These are phyloP conservation scores for Tetraneura akinire DNA, from an alignment of 1,140 invertebrate genomes.

Conservation along the genomic window DNA sequence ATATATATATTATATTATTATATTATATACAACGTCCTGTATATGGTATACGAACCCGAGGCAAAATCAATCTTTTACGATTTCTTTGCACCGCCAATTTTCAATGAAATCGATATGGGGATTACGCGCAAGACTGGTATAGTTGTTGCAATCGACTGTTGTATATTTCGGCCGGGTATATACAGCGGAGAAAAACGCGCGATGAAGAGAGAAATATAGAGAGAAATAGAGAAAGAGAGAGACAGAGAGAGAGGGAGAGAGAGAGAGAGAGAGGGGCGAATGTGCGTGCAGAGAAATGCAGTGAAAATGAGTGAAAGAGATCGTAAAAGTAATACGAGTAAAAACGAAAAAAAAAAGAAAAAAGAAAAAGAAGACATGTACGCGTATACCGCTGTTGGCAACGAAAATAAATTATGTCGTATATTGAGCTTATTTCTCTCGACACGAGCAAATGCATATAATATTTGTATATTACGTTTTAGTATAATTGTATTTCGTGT, in stretches of 20 bases:
- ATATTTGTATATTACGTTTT: too few species aligned
- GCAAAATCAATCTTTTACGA: conserved; percentile 42
- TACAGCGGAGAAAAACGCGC: neutral
- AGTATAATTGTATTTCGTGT: too few species aligned
- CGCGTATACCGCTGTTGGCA: too few species aligned
- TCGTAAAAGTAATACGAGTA: too few species aligned
- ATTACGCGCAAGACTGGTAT: neutral
- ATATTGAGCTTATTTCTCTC: conserved; percentile 28
- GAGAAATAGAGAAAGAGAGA: neutral
- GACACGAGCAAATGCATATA: neutral
- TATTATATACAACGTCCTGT: neutral
- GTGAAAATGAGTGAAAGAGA: too few species aligned
- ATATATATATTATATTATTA: neutral
- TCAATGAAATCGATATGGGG: conserved; percentile 26
- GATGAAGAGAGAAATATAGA: neutral
- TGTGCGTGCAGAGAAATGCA: neutral
- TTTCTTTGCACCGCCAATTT: conserved; percentile 37
- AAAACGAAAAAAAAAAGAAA: too few species aligned
- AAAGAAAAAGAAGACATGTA: too few species aligned
- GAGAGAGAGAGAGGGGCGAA: neutral
- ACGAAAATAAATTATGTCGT: conserved; percentile 17
- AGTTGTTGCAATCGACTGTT: too few species aligned
- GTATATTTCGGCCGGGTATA: neutral
- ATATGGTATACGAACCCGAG: neutral
- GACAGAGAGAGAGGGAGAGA: neutral